Conservation (phyloP, 2,113 vertebrate genomes). For the Scolopax mira region DNA sequence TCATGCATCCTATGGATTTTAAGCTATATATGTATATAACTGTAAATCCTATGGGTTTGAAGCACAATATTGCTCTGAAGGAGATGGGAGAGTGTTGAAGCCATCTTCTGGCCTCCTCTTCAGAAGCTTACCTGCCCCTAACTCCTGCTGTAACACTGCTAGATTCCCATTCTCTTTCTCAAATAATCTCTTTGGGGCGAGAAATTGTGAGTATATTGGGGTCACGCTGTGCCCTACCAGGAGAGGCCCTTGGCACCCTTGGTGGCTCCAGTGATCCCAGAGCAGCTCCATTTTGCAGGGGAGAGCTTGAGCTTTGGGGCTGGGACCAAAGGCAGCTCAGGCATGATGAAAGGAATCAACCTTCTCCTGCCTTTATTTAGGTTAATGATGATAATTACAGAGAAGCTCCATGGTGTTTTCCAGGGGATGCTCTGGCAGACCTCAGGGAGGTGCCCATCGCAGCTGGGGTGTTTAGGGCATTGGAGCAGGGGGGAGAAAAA, state of each 20-base stretch:
- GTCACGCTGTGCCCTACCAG: not conserved
- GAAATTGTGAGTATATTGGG: not conserved
- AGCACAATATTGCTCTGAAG: not conserved
- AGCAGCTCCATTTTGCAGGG: not conserved
- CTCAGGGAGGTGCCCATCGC: not conserved
- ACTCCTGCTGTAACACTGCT: not conserved
- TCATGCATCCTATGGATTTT: not conserved
- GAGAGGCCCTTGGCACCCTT: not conserved
- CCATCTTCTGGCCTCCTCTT: not conserved
- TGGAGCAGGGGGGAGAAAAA: too few species aligned
- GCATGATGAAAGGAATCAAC: fast-evolving
- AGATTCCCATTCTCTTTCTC: not conserved
- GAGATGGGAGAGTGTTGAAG: not conserved
- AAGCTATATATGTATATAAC: not conserved
- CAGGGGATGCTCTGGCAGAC: not conserved
- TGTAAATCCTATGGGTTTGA: not conserved
- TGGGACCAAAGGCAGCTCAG: not conserved
- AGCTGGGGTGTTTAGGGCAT: not conserved
- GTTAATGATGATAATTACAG: fast-evolving
- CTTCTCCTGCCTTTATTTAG: not conserved
- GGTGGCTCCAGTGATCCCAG: not conserved
- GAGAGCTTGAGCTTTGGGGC: not conserved
- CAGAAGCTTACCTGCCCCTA: not conserved
- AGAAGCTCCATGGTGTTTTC: not conserved
- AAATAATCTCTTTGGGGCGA: not conserved